Evolutionary conservation across 2,113 vertebrate species (phyloP), one percentile per base, ranked within the genome.

Genomic region (Colistium nudipinnis): DNA sequence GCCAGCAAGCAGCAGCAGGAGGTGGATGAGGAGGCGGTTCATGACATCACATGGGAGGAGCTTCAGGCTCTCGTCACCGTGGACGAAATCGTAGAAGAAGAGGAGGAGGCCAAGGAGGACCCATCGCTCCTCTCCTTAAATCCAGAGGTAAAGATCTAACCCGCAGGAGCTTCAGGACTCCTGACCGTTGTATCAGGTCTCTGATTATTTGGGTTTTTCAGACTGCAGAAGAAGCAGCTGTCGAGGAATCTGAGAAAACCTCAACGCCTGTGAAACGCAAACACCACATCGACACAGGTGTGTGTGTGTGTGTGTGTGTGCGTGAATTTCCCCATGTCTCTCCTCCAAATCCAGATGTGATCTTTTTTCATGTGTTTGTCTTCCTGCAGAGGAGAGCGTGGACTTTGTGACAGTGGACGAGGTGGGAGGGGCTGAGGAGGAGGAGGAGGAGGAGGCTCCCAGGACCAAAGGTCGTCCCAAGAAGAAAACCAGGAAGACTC

Each of bases 1-100:
- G n/a, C 12, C 12, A 45, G n/a, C n/a, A n/a, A n/a, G n/a, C n/a
- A n/a, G n/a, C n/a, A n/a, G n/a, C n/a, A n/a, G n/a, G n/a, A n/a
- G n/a, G n/a, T n/a, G n/a, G n/a, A n/a, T n/a, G n/a, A n/a, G n/a
- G n/a, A n/a, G n/a, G n/a, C n/a, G n/a, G n/a, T n/a, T n/a, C n/a
- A n/a, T n/a, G n/a, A n/a, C n/a, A n/a, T n/a, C n/a, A n/a, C n/a
- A n/a, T n/a, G n/a, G n/a, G n/a, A n/a, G n/a, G n/a, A n/a, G n/a
- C n/a, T n/a, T n/a, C n/a, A n/a, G n/a, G 36, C 14, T 83, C 44
- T 95, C 49, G 92, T 95, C 27, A 95, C 92, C 2, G 54, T 98
- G 81, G 96, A 98, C 25, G 92, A 97, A 41, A 93, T 96, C 0
- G 94, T 94, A 2, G 96, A 95, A 51, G 95, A 94, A 16, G 96